phyloP scores from a whole-genome alignment of 2,888 invertebrate species.

The Chrysomela aeneicollis region DNA sequence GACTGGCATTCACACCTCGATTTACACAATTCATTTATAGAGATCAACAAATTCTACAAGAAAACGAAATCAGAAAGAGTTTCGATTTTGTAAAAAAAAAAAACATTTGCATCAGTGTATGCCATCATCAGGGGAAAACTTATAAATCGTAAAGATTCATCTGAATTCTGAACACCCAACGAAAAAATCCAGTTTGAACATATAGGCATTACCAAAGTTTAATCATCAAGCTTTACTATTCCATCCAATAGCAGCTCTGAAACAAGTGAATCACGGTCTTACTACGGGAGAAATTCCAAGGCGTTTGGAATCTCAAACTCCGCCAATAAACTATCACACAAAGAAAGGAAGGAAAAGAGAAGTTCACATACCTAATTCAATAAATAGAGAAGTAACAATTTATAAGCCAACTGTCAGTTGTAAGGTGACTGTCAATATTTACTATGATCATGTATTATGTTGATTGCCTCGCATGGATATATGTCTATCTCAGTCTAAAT shows the following conservation, averaged over 20 bases:
- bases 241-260: no score
- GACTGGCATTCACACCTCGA: no score
- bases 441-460: slow-evolving; percentile 13
- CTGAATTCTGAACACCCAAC: no score
- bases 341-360: not conserved
- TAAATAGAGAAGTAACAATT: slow-evolving; percentile 1
- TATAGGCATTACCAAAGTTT: no score
- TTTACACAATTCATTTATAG: no score
- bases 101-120: no score
- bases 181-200: no score
- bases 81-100: no score
- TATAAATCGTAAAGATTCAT: no score
- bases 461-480: slow-evolving; percentile 19
- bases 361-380: not conserved
- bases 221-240: not conserved
- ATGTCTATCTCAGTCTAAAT: not conserved
- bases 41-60: no score
- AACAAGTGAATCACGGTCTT: not conserved
- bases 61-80: no score
- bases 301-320: not conserved
- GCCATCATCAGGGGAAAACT: no score
- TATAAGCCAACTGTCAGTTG: slow-evolving; percentile 4
- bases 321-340: not conserved
- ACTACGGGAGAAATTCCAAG: not conserved
- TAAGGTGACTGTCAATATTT: slow-evolving; percentile 16